Percentiles rank a stretch among this genome's conserved stretches.
These are phyloP conservation scores for Nematolebias whitei DNA, from an alignment of 2,113 vertebrate genomes.

Conservation along the genomic window DNA sequence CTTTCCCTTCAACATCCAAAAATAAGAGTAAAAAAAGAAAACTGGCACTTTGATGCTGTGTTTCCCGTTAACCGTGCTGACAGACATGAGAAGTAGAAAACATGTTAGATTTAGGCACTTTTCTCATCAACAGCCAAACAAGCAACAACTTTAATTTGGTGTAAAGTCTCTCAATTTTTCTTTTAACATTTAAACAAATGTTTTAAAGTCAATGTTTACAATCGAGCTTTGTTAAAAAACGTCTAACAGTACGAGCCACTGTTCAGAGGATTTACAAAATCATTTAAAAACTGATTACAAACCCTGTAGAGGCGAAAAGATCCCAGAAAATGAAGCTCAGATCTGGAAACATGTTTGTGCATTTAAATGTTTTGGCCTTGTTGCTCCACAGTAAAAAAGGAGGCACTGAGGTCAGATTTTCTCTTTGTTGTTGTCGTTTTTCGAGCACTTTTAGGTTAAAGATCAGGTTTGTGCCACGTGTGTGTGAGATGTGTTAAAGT, in stretches of 20 bases:
- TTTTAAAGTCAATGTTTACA: slow-evolving; percentile 23
- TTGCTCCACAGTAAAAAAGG: slow-evolving; percentile 62
- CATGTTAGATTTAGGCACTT: slow-evolving; percentile 60
- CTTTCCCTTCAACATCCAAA: slow-evolving; percentile 77
- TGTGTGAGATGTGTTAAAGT: slow-evolving; percentile 41
- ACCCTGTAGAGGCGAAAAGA: slow-evolving; percentile 16
- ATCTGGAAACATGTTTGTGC: slow-evolving; percentile 33
- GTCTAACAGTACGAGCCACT: slow-evolving; percentile 16
- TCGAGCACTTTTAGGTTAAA: slow-evolving; percentile 55
- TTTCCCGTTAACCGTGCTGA: slow-evolving; percentile 49
- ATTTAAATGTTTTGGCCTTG: not conserved
- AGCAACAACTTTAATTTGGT: slow-evolving; percentile 14
- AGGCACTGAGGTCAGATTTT: slow-evolving; percentile 87
- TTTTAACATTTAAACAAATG: slow-evolving; percentile 44
- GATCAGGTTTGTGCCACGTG: slow-evolving; percentile 44
- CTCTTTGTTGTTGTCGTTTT: slow-evolving; percentile 59
- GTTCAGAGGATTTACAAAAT: slow-evolving; percentile 24
- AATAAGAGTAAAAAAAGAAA: slow-evolving; percentile 40
- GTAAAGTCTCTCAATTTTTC: slow-evolving; percentile 24
- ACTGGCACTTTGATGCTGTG: slow-evolving; percentile 56
- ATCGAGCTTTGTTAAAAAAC: slow-evolving; percentile 2
- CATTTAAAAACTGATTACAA: slow-evolving; percentile 34
- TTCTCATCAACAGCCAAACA: slow-evolving; percentile 39
- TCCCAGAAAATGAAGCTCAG: slow-evolving; percentile 37
- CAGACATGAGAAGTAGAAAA: slow-evolving; percentile 46